A percentile compares a stretch with the other conserved stretches of the same genome.
Conservation (phyloP, 2,113 vertebrate species). For the Motacilla tschutschensis region DNA sequence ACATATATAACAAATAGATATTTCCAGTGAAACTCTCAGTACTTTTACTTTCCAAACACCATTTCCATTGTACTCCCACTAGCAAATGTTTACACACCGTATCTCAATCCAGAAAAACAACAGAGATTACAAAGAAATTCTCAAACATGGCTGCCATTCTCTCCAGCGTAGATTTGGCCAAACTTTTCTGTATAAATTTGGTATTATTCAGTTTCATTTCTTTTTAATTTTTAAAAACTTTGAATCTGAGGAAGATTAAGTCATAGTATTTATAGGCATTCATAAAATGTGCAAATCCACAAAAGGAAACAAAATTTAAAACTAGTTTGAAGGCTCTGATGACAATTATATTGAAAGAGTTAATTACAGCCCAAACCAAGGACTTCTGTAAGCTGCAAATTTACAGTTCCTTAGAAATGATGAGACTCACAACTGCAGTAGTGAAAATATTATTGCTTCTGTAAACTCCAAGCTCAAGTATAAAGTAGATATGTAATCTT, state of each 20-base stretch:
- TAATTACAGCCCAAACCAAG: neutral
- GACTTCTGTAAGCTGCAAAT: slow-evolving; percentile 30
- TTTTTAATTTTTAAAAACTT: neutral
- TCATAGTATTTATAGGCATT: neutral
- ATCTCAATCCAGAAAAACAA: neutral
- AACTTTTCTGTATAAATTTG: neutral
- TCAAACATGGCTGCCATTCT: neutral
- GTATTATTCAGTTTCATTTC: neutral
- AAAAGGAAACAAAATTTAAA: neutral
- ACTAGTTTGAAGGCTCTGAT: neutral
- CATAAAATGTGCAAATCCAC: neutral
- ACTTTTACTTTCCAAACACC: neutral
- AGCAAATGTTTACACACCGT: neutral
- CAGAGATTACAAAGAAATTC: neutral
- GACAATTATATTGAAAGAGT: slow-evolving; percentile 26
- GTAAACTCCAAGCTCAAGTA: slow-evolving; percentile 70
- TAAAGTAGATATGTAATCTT: slow-evolving; percentile 75
- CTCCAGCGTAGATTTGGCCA: neutral
- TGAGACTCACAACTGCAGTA: slow-evolving; percentile 63
- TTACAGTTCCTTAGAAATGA: slow-evolving; percentile 48
- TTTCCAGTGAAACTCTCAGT: neutral
- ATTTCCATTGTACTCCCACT: neutral
- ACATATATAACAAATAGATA: neutral
- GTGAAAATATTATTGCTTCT: slow-evolving; percentile 76
- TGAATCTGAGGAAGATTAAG: neutral